These are phyloP conservation scores for Ariopsis seemanni DNA, from an alignment of 2,113 vertebrate genomes.

Conservation along the genomic window DNA sequence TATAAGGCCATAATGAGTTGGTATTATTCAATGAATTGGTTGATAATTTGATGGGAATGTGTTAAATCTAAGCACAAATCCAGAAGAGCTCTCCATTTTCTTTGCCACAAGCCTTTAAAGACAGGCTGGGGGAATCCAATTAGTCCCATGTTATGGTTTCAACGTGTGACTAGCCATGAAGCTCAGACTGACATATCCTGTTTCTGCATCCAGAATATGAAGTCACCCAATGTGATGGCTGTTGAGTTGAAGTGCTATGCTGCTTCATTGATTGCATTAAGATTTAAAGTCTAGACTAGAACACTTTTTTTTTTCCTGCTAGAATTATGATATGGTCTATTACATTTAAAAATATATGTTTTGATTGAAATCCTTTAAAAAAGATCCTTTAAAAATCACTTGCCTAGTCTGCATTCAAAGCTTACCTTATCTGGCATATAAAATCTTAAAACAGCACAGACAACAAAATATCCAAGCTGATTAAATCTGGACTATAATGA, in stretches of 20 bases:
- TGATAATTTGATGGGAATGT: conserved; percentile 32
- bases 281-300: neutral
- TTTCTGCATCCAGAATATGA: neutral
- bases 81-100: neutral
- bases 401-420: neutral
- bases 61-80: conserved; percentile 10
- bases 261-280: neutral
- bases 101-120: conserved; percentile 3
- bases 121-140: conserved; percentile 29
- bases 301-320: neutral
- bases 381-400: neutral
- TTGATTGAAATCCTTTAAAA: neutral
- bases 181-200: conserved; percentile 6
- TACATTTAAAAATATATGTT: neutral
- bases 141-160: conserved; percentile 22
- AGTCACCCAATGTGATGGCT: neutral
- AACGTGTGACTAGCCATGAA: conserved; percentile 22
- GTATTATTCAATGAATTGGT: neutral
- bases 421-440: neutral
- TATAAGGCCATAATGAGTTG: neutral
- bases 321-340: neutral
- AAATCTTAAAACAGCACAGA: neutral
- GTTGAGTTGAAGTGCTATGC: neutral
- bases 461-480: neutral
- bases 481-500: neutral